Base-by-base conservation (phyloP, 92 coral and sea anemone genomes). In the Galaxea fascicularis region DNA sequence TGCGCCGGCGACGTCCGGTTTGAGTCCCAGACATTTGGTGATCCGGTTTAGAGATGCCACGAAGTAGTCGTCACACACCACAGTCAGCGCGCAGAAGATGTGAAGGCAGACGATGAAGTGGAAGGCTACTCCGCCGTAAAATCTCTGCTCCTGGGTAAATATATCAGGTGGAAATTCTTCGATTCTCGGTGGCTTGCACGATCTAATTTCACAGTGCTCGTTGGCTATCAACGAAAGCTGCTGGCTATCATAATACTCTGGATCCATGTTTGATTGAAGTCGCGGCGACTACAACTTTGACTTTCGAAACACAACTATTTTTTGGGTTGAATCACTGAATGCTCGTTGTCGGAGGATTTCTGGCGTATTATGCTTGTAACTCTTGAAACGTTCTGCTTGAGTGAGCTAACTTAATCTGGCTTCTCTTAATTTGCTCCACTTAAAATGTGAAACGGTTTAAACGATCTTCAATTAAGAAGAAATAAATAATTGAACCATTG, bases 1-100 rank as follows among this genome's bases (percentile, higher is more conserved):
- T 15, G 99, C 99, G 11, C 99, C 99, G 0, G 99, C 99, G 24
- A 97, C 99, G 73, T 97, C 99, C 21, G 99, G 99, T 28, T 95
- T 94, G 9, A 97, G 90, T 18, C 90, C 87, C 76, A 97, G 83
- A 62, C 99, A 95, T 31, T 71, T 90, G 39, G 98, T 95, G 47
- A 97, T 94, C 59, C 94, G 94, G 59, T 91, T 97, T 62, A 97
- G 89, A 12, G 99, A 93, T 76, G 99, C 95, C 58, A 95, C 98
- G 89, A 97, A 97, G 68, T 95, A 97, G 62, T 97, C 99, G 54
- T 94, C 97, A 56, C 99, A 97, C 73, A 97, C 95, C 20, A 97
- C 96, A 9, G 99, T 93, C 25, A 97, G 68, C 31, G 99, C 97
- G 73, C 95, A 95, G 82, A 97, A 97, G 26, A 95, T 89, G 63